Evolutionary conservation across 2,797 vertebrate species (phyloP), one percentile per base, ranked within the genome.

Genomic region (Pteropus rufus): DNA sequence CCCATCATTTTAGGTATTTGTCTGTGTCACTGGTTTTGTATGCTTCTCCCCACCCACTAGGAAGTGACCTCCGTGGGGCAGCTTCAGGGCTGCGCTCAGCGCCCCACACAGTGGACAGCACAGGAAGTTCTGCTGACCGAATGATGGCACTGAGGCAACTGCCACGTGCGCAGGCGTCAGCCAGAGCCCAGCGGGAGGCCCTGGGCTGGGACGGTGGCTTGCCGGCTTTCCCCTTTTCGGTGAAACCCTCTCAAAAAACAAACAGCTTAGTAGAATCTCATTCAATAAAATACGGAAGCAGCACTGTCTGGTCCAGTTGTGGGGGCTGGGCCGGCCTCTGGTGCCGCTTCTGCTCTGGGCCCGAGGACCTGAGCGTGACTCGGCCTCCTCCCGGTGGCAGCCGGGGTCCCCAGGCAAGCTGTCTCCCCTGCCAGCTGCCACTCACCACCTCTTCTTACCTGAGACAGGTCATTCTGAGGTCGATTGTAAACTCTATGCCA

Each of bases 1-100:
- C 44, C 67, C 1, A 0, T 3, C 3, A 0, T 67, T 26, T 19
- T 1, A 3, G 4, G 10, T 11, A 7, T 24, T 15, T 12, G 19
- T 16, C 52, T 1, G 24, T 7, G 52, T 23, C 31, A 0, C 19
- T 54, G 44, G 58, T 5, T 29, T 12, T 26, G 46, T 60, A 3
- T 5, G 26, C 46, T 29, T 5, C 29, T 21, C 44, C 34, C 31
- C 46, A 10, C 44, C 54, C 11, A 7, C 62, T 4, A 10, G 16
- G 56, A 2, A 31, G n/a, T 39, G 79, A 19, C 64, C 39, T 65
- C 54, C 72, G 10, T 0, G 1, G 0, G 10, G 56, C 0, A 3
- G 65, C 36, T 26, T 72, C 26, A 4, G 24, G 3, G 52, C 0
- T 52, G 49, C 18, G 21, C n/a, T 2, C 3, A 0, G 52, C 1